Conservation (phyloP, 2,888 invertebrate genomes). For the Ditula angustiorana region DNA sequence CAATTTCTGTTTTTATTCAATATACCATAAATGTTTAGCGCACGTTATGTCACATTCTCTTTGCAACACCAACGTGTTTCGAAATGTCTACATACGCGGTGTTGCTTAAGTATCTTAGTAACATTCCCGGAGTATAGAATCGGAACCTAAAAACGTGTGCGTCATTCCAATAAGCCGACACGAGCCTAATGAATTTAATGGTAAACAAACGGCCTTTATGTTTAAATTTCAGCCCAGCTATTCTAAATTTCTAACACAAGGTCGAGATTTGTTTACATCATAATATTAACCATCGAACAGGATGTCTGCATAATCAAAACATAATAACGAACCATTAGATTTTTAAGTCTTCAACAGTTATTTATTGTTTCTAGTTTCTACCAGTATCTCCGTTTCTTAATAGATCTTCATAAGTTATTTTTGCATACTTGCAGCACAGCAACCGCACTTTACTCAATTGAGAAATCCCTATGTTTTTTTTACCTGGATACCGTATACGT, state of each 20-base stretch:
- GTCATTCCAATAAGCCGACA: slow-evolving; percentile 15
- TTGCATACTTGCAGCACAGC: no score
- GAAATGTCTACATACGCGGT: slow-evolving; percentile 24
- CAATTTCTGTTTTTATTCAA: slow-evolving; percentile 26
- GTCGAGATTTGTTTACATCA: slow-evolving; percentile 31
- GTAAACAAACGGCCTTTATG: neutral
- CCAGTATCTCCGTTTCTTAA: no score
- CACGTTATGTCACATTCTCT: slow-evolving; percentile 36
- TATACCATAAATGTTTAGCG: slow-evolving; percentile 32
- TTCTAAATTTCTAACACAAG: slow-evolving; percentile 15
- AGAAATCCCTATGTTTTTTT: no score
- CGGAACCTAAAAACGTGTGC: slow-evolving; percentile 29
- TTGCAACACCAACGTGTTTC: slow-evolving; percentile 27
- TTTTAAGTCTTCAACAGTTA: no score
- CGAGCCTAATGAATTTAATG: slow-evolving; percentile 11
- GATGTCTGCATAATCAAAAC: slow-evolving; percentile 21
- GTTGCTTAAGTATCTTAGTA: slow-evolving; percentile 32
- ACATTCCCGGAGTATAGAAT: slow-evolving; percentile 24
- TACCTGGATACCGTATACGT: no score
- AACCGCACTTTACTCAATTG: no score
- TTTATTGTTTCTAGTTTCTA: no score
- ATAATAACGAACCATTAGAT: no score
- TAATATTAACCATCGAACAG: slow-evolving; percentile 10
- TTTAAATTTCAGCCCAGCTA: slow-evolving; percentile 10
- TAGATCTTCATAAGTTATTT: no score